Base-by-base conservation (phyloP, 2,113 vertebrate genomes). In the Brachyistius frenatus region DNA sequence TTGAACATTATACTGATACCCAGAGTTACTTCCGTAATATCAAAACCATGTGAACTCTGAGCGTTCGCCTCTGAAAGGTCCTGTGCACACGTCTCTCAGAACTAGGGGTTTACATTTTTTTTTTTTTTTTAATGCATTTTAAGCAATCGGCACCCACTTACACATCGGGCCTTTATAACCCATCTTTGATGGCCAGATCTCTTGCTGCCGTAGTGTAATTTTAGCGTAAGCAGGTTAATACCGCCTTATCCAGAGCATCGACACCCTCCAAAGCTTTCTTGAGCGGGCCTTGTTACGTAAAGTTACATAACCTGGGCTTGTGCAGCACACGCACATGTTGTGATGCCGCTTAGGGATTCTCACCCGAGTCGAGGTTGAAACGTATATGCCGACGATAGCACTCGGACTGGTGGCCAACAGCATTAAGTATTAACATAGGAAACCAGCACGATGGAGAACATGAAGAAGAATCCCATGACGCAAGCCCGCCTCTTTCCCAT, bases 271-370 rank as follows among this genome's bases (percentile, higher is more conserved):
- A 73, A 81, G 5, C 30, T 14, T 31, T 69, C 36, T 60, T 41
- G 6, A 30, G 35, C 2, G 5, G 1, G 15, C 65, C 58, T 80
- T 66, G 56, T 86, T 89, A 85, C 7, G 30, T 76, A 86, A 90
- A 23, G 23, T 23, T 23, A 23, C 23, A 23, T 23, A 23, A 23
- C 23, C 23, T 23, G 23, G 23, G 23, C 23, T 23, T 23, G 23
- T 23, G 41, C 8, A 63, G 33, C 50, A 50, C 47, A 80, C 57
- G 39, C 7, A 11, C 3, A 8, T 72, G 56, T 78, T 35, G 31
- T 35, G 4, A 60, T 52, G 49, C 73, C 54, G 81, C 35, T 61
- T 79, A 68, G 37, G 39, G 52, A 4, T 57, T 73, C 4, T 66
- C 39, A 69, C 10, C 32, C 52, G 30, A 55, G 23, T 37, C 8